Evolutionary conservation across 2,797 vertebrate genomes (phyloP), one percentile per base, ranked within the genome.

Genomic region (Urocyon cinereoargenteus): DNA sequence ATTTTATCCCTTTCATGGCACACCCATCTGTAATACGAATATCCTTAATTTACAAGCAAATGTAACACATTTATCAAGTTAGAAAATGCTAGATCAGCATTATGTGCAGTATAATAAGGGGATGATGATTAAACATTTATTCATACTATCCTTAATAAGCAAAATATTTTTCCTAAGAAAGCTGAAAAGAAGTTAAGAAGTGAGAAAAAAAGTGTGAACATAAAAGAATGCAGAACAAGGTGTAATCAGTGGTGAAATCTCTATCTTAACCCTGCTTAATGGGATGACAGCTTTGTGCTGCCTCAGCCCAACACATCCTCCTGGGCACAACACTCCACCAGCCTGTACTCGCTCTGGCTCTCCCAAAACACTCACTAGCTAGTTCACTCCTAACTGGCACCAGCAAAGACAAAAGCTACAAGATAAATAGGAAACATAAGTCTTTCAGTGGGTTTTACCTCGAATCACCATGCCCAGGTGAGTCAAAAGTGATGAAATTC

Each of bases 31-130:
- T 86, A 89, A 92, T 95, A 86, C 45, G 57, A 95, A 95, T 97
- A 90, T 88, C 66, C 59, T 91, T 97, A 90, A 81, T 91, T 97
- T 96, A 94, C 66, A 96, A 96, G 68, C 87, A 92, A 95, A 91
- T 95, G 61, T 88, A 94, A 79, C 36, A 91, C 45, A 96, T 96
- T 94, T 75, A 93, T 96, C 53, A 81, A 36, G 59, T 77, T 90
- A 83, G 66, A 95, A 96, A 96, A 85, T 62, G 62, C 57, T 93
- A 49, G 15, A 57, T 19, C 61, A 90, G 91, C 53, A 36, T 92
- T 90, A 79, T 10, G 66, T 66, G 24, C 93, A 73, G 53, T 66
- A 89, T 84, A 95, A 90, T 93, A 95, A 97, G 55, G 72, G 85
- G 59, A 90, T 84, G 68, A 81, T 89, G 91, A 82, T 82, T 70